phyloP scores from a whole-genome alignment of 1,140 invertebrate genomes.

The Lepidotrigona ventralis region DNA sequence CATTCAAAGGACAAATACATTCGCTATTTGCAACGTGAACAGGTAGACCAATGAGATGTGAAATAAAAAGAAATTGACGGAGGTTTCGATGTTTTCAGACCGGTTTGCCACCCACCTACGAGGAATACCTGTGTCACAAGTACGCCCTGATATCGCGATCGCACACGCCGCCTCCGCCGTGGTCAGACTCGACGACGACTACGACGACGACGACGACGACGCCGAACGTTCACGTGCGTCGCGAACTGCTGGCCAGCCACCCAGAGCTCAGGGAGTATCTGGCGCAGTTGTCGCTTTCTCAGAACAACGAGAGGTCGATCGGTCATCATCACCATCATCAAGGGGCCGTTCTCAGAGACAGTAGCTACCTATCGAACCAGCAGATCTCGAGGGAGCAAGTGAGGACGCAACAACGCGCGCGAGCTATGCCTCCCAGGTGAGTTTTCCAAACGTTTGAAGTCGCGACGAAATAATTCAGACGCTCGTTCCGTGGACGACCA shows the following conservation, averaged over 20 bases:
- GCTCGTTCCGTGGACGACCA: conserved; percentile 2
- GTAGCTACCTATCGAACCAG: conserved; percentile 53
- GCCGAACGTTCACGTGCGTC: conserved; percentile 64
- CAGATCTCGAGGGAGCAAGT: conserved; percentile 65
- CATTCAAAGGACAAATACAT: too few relatives aligned
- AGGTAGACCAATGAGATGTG: too few relatives aligned
- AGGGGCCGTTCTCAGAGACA: conserved; percentile 54
- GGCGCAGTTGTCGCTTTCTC: conserved; percentile 63
- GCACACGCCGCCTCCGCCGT: conserved; percentile 77
- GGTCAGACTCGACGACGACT: conserved; percentile 72
- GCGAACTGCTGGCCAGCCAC: conserved; percentile 69
- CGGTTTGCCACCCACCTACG: conserved; percentile 77
- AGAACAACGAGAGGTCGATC: conserved; percentile 62
- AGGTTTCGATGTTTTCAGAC: conserved; percentile 57
- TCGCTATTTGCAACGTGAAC: too few relatives aligned
- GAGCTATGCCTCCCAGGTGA: conserved; percentile 76
- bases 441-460: conserved; percentile 12
- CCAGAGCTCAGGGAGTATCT: conserved; percentile 73
- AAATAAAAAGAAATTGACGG: too few relatives aligned
- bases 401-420: conserved; percentile 67
- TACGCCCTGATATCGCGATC: conserved; percentile 74
- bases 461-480: conserved; percentile 40
- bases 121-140: conserved; percentile 75
- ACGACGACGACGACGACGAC: conserved; percentile 33
- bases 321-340: conserved; percentile 59